Evolutionary conservation across 2,113 vertebrate genomes (phyloP).

Genomic region (Orcinus orca): DNA sequence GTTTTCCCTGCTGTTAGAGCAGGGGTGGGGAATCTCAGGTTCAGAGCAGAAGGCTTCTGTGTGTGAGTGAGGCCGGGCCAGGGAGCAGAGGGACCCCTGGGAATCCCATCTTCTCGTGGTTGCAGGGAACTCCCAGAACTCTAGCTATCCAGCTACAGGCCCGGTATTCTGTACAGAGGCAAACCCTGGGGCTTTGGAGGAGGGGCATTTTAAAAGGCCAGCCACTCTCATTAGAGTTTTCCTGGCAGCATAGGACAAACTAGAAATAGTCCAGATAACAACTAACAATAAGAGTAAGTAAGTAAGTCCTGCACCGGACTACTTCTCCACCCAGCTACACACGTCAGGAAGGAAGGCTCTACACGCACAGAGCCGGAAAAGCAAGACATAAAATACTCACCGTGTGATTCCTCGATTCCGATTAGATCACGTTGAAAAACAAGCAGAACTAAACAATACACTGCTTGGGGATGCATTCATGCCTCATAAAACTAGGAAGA

Average conservation of each 20-base stretch:
- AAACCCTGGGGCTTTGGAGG: not conserved
- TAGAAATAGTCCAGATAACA: not conserved
- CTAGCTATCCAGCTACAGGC: not conserved
- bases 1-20: constrained; percentile 11
- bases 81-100: not conserved
- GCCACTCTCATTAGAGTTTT: not conserved
- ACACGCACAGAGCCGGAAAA: not conserved
- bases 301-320: not conserved
- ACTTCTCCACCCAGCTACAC: not conserved
- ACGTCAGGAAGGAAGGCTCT: not conserved
- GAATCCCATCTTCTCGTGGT: not conserved
- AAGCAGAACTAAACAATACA: not conserved
- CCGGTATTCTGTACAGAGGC: not conserved
- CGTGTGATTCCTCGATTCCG: not conserved
- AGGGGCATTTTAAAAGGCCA: constrained; percentile 13
- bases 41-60: not conserved
- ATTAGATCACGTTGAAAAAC: not conserved
- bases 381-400: not conserved
- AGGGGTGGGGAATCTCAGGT: not conserved
- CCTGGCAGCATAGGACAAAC: not conserved
- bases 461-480: not conserved
- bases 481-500: not conserved
- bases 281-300: not conserved
- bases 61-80: not conserved
- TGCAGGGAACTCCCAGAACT: not conserved